Percentiles rank a stretch among this genome's conserved stretches.
Conservation (phyloP, 2,888 invertebrate genomes). For the Panorpa germanica region DNA sequence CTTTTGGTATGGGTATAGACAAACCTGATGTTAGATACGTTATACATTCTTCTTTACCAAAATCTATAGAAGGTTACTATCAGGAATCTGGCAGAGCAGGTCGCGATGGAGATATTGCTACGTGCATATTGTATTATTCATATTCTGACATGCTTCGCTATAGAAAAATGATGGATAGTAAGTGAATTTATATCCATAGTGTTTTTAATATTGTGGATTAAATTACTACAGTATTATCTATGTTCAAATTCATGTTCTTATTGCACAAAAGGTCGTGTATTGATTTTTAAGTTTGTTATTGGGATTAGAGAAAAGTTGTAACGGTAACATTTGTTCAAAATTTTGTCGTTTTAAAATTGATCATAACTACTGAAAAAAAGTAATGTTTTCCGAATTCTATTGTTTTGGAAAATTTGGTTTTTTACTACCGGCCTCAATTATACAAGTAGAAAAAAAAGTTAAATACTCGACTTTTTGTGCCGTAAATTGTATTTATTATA, state of each 20-base stretch:
- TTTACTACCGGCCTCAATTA: not conserved
- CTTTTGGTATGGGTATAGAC: slow-evolving; percentile 99
- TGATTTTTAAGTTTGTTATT: too few species aligned
- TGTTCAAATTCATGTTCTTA: too few species aligned
- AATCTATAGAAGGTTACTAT: slow-evolving; percentile 92
- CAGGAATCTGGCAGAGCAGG: slow-evolving; percentile 97
- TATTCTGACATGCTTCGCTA: slow-evolving; percentile 63
- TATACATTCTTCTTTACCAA: slow-evolving; percentile 81
- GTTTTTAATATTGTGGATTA: too few species aligned
- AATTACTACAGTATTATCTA: too few species aligned
- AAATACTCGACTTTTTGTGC: slow-evolving; percentile 7
- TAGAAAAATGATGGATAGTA: slow-evolving; percentile 47
- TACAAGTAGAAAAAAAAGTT: too few species aligned
- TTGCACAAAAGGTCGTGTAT: too few species aligned
- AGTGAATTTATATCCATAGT: too few species aligned
- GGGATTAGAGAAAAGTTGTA: too few species aligned
- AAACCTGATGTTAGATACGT: slow-evolving; percentile 94
- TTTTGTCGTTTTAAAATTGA: too few species aligned
- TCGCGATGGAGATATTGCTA: slow-evolving; percentile 70
- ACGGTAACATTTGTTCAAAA: too few species aligned
- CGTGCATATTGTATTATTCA: slow-evolving; percentile 76
- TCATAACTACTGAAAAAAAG: too few species aligned
- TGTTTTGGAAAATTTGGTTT: slow-evolving; percentile 5
- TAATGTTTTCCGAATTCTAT: too few species aligned
- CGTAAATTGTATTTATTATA: slow-evolving; percentile 9